Base-by-base conservation (phyloP, 2,113 vertebrate species). In the Steatornis caripensis region DNA sequence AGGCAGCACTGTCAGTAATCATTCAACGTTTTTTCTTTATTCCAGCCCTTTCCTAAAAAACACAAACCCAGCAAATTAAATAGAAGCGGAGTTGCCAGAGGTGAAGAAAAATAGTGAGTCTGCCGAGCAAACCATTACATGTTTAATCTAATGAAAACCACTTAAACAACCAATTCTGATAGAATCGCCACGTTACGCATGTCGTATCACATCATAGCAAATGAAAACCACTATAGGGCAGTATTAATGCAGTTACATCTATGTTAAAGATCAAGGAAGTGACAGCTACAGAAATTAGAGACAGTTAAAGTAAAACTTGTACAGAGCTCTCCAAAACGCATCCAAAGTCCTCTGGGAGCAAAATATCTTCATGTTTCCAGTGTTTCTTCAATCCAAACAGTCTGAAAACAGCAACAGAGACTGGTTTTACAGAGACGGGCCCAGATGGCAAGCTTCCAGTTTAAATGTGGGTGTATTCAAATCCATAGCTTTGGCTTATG, bases 41-140 rank as follows among this genome's bases (percentile, higher is more conserved):
- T 66, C 29, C 21, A 51, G 37, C 12, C 41, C 41, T 79, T 41
- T 46, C 32, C 8, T n/a, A 46, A 77, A 85, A 90, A 71, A 68
- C 45, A 87, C 77, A 82, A 86, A 91, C 36, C 30, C 46, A 87
- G 82, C n/a, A 95, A 92, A 96, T 95, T 84, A 88, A 93, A 84
- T 11, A 91, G 68, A 83, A 90, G 41, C 15, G 24, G 66, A 76
- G 57, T 76, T 91, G 84, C 78, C 55, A 91, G 62, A 30, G 83
- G 46, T 45, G 48, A 88, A 93, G 79, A 6, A 93, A 95, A 96
- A 83, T 5, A 65, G 23, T 22, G 37, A n/a, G 23, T 87, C 89
- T 91, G 76, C 84, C 88, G 95, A 94, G 87, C 91, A 95, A 96
- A 87, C 74, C 46, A 84, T 78, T 94, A 88, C 22, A 9, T 66